Evolutionary conservation across 1,140 invertebrate genomes (phyloP).

Genomic region (Apolygus lucorum): DNA sequence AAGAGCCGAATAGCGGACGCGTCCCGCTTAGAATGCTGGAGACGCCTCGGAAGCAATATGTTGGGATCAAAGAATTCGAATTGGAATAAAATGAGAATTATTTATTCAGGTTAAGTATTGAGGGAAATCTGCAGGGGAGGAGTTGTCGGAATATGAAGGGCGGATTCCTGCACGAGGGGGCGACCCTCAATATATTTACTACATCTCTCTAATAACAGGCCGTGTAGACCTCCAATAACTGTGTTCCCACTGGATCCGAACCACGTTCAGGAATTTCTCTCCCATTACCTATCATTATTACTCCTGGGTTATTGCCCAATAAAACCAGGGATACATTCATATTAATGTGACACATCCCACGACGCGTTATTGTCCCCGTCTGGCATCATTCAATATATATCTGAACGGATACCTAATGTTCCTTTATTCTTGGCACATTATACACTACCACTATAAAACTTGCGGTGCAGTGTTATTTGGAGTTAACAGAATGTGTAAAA

Average conservation of each 20-base stretch:
- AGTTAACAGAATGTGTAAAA: no score
- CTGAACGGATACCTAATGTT: no score
- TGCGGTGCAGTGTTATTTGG: no score
- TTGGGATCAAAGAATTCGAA: neutral
- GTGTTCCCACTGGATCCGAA: conserved; percentile 7
- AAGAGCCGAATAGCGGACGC: no score
- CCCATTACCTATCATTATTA: neutral
- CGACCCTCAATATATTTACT: conserved; percentile 11
- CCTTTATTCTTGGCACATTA: no score
- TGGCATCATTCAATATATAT: no score
- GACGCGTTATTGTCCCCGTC: no score
- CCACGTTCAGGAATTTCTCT: neutral
- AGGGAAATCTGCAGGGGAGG: conserved; percentile 6
- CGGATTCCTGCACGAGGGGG: conserved; percentile 4
- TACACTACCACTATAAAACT: no score
- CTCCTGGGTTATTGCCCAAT: neutral
- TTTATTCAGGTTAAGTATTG: conserved; percentile 18
- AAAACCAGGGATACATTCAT: neutral
- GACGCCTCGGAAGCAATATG: neutral
- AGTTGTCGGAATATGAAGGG: conserved; percentile 10
- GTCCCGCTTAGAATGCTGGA: neutral
- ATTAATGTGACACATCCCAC: no score
- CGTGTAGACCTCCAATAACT: conserved; percentile 14
- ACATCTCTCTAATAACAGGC: conserved; percentile 13
- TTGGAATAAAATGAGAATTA: conserved; percentile 3